Evolutionary conservation across 2,888 invertebrate genomes (phyloP), one percentile per base, ranked within the genome.

Genomic region (Xiphydria camelus): DNA sequence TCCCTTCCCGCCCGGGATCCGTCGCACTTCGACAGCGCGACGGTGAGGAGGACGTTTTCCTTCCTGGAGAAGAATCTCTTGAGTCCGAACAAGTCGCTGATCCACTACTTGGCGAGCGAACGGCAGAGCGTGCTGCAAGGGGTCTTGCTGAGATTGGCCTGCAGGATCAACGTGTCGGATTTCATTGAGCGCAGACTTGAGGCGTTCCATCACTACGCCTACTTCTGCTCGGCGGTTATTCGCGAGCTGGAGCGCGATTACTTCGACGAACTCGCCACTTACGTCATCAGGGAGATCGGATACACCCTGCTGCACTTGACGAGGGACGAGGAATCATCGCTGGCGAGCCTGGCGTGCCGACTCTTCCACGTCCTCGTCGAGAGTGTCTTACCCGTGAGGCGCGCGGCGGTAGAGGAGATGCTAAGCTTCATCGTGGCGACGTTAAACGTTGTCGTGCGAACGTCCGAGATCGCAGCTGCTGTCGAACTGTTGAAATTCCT

Each of bases 271-370:
- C 76, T 83, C n/a, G 79, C 80, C 4, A 70, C 76, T 1, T 84
- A 81, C 54, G 63, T 86, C 9, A 76, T 83, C 25, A 79, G 82
- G 55, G 85, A 83, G 55, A 74, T 81, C 4, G 78, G 80, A 40
- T 78, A 80, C 49, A 80, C 78, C 41, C 66, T 85, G 15, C 66
- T 81, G 1, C 76, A 82, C 54, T 72, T 81, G 1, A 79, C 82
- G 2, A 79, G 78, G 52, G 47, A 60, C 3, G 65, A 72, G 37
- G 53, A 63, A 2, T 68, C 76, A 32, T 49, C 78, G 7, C 57
- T 69, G 1, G 33, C 54, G 0, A 51, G 57, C 34, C 35, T 61
- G 6, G 54, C 63, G 3, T 66, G 66, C 18, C 56, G 70, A 60
- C 82, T 79, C 45, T 65, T 85, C 1, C 65, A 75, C 41, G 50